Percentiles rank a stretch among this genome's conserved stretches.
These are phyloP conservation scores for Chaetorhynchus papuensis DNA, from an alignment of 2,113 vertebrate genomes.

Conservation along the genomic window DNA sequence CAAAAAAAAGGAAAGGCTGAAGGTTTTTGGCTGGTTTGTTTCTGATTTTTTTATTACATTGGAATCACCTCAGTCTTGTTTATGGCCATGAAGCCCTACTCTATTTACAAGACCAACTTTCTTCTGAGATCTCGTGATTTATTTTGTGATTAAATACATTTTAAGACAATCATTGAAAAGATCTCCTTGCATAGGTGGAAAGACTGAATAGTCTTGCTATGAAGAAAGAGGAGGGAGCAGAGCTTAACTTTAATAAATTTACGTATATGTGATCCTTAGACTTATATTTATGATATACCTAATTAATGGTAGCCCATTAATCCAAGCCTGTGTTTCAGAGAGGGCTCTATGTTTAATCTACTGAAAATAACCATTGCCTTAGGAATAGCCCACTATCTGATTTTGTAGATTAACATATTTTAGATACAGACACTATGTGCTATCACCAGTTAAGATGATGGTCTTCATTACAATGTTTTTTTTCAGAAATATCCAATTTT, in stretches of 20 bases:
- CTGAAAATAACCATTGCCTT: neutral
- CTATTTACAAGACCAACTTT: neutral
- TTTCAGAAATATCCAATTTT: neutral
- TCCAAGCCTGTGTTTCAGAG: neutral
- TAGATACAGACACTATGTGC: neutral
- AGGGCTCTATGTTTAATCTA: neutral
- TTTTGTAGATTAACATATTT: neutral
- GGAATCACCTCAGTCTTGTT: neutral
- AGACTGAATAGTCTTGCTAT: neutral
- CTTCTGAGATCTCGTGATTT: neutral
- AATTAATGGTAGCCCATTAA: neutral
- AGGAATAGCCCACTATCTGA: neutral
- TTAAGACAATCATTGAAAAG: neutral
- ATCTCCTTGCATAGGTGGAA: neutral
- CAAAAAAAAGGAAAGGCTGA: neutral
- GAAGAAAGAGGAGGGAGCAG: neutral
- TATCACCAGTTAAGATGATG: neutral
- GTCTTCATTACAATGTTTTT: neutral
- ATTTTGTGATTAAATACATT: conserved; percentile 21
- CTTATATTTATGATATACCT: neutral
- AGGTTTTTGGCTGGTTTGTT: neutral
- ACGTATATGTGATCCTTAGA: neutral
- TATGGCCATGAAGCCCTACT: neutral
- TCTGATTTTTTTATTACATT: neutral
- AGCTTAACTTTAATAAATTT: neutral